A percentile compares a stretch with the other conserved stretches of the same genome.
These are phyloP conservation scores for Psettodes erumei DNA, from an alignment of 2,113 vertebrate genomes.

Conservation along the genomic window DNA sequence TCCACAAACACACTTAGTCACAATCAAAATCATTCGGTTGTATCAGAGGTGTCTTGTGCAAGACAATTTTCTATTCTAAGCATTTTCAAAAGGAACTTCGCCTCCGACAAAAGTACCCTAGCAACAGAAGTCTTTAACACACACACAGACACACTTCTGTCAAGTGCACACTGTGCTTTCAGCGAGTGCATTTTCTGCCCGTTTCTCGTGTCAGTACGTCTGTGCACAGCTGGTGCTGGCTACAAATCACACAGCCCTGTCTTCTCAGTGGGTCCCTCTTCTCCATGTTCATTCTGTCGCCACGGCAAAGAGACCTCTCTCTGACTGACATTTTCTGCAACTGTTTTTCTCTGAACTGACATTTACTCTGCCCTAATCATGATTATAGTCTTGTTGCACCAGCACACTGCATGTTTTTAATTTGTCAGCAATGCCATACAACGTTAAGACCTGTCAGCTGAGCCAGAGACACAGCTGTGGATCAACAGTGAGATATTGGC, in stretches of 20 bases:
- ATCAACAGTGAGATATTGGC: constrained; percentile 23
- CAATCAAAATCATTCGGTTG: constrained; percentile 12
- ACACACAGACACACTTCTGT: constrained; percentile 23
- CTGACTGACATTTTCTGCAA: constrained; percentile 37
- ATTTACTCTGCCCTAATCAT: constrained; percentile 20
- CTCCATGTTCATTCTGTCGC: constrained; percentile 6
- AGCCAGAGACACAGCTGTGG: constrained; percentile 23
- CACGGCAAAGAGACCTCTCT: constrained; percentile 8
- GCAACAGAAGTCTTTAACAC: constrained; percentile 33
- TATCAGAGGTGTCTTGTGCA: not conserved
- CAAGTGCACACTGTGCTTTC: constrained; percentile 32
- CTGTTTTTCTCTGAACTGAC: constrained; percentile 32
- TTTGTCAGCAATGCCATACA: not conserved
- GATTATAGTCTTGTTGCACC: not conserved
- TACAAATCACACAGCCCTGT: constrained; percentile 41
- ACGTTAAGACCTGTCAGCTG: not conserved
- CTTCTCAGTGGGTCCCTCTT: constrained; percentile 19
- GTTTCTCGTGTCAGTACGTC: constrained; percentile 4
- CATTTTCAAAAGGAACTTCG: constrained; percentile 34
- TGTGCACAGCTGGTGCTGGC: constrained; percentile 55
- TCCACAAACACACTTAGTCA: constrained; percentile 2
- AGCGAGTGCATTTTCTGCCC: constrained; percentile 13
- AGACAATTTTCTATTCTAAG: constrained; percentile 22
- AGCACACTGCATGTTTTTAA: not conserved
- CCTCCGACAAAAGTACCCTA: constrained; percentile 40